These are phyloP conservation scores for Prorops nasuta DNA, from an alignment of 1,140 invertebrate species.

Conservation along the genomic window DNA sequence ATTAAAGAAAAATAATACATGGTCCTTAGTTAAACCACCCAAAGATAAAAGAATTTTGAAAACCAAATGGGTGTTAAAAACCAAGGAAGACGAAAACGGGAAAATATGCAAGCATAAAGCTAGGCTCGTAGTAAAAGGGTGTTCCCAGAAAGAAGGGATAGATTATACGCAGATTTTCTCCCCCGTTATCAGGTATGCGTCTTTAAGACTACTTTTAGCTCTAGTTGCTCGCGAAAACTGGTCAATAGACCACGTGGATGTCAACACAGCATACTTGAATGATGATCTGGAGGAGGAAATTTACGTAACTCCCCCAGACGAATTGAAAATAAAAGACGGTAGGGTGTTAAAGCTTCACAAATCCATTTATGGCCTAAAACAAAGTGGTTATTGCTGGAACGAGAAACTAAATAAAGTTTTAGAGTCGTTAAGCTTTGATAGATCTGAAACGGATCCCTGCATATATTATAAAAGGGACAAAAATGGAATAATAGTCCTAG, in stretches of 20 bases:
- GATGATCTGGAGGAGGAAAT: conserved; percentile 41
- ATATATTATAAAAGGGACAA: conserved; percentile 23
- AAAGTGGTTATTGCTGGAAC: conserved; percentile 35
- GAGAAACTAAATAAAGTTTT: conserved; percentile 25
- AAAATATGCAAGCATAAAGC: conserved; percentile 41
- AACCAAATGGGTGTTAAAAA: conserved; percentile 6
- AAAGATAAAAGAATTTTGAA: not conserved
- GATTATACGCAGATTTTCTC: conserved; percentile 34
- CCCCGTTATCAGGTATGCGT: conserved; percentile 34
- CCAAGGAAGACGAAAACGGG: conserved; percentile 29
- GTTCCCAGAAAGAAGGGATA: conserved; percentile 22
- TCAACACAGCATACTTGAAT: conserved; percentile 43
- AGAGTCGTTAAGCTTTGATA: conserved; percentile 10
- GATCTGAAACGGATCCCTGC: conserved; percentile 29
- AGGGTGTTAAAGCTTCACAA: conserved; percentile 38
- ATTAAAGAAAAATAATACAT: conserved; percentile 11
- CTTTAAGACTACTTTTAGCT: conserved; percentile 24
- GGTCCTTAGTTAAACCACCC: conserved; percentile 1
- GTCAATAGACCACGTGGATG: conserved; percentile 44
- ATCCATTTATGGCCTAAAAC: conserved; percentile 45
- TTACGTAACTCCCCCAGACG: conserved; percentile 39
- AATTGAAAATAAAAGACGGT: conserved; percentile 19
- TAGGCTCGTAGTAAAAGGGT: conserved; percentile 42
- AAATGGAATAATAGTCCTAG: conserved; percentile 18
- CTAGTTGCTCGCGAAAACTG: conserved; percentile 23